Base-by-base conservation (phyloP, 1,140 invertebrate species). In the Oscheius sp. region DNA sequence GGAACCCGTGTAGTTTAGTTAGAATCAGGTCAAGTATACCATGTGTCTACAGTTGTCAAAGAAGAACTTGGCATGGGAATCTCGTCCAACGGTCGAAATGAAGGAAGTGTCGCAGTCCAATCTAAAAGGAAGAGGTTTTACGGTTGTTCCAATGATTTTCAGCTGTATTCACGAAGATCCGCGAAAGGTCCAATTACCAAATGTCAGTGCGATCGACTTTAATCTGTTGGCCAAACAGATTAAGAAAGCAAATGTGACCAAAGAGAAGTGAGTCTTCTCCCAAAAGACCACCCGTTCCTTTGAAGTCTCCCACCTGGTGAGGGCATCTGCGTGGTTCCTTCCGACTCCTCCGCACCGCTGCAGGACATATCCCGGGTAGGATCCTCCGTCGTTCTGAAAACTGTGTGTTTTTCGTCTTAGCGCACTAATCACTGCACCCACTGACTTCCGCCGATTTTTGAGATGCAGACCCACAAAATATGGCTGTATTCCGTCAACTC, bases 271-370 rank as follows among this genome's bases (percentile, higher is more conserved):
- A n/a, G n/a, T n/a, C n/a, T n/a, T n/a, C 13, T 67, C 4, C 18
- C n/a, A 61, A 61, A 3, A 15, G 15, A 29, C 32, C n/a, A 18
- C 32, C n/a, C 32, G 18, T 4, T 26, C 7, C 28, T 29, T 61
- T 23, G 13, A 31, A 13, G 26, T 32, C 29, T 62, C 61, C 32
- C 20, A 58, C 77, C 91, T 89, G 63, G 87, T 87, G 7, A 97
- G 85, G 52, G 91, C 91, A 76, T 94, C 92, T 0, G 92, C 91
- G n/a, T 96, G 87, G 81, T 97, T 97, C 35, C 93, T 88, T 0
- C 89, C 94, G 0, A 97, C 95, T 13, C 94, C 94, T 2, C 94
- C 94, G 15, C 88, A 89, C 45, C 88, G 88, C 69, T 88, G 87
- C n/a, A 86, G 85, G 49, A 90, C 89, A 66, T 85, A 84, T 10